These are phyloP conservation scores for Gasteruption jaculator DNA, from an alignment of 2,888 invertebrate species.

Conservation along the genomic window DNA sequence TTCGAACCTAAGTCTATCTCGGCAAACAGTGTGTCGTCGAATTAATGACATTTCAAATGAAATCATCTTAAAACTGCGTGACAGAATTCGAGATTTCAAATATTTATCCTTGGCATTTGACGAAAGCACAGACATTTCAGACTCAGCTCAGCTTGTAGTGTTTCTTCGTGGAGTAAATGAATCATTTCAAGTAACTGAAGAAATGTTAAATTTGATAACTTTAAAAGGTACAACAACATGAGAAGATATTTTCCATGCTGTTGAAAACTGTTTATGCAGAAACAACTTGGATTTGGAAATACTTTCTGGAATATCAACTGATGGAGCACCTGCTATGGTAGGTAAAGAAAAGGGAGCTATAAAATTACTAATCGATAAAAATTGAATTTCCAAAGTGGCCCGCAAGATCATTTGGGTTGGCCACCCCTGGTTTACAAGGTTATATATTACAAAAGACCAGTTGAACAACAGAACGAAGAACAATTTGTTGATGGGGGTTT, in stretches of 20 bases:
- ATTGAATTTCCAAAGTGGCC: too few species aligned
- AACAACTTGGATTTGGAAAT: neutral
- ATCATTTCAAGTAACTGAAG: slow-evolving; percentile 8
- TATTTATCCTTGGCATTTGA: slow-evolving; percentile 10
- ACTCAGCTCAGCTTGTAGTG: slow-evolving; percentile 7
- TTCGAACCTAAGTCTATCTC: slow-evolving; percentile 2
- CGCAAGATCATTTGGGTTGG: too few species aligned
- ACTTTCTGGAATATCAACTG: slow-evolving; percentile 7
- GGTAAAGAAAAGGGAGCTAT: too few species aligned
- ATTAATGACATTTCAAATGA: slow-evolving; percentile 2
- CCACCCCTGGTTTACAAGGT: too few species aligned
- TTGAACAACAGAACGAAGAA: too few species aligned
- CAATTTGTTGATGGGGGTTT: too few species aligned
- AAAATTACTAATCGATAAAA: too few species aligned
- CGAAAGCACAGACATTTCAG: slow-evolving; percentile 10
- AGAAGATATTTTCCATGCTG: neutral
- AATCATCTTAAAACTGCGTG: neutral
- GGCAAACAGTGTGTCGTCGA: neutral
- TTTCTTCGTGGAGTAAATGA: slow-evolving; percentile 10
- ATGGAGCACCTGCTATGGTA: slow-evolving; percentile 14
- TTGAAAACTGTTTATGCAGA: neutral
- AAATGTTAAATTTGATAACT: slow-evolving; percentile 4
- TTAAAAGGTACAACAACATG: slow-evolving; percentile 4
- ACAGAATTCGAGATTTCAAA: neutral
- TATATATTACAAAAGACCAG: too few species aligned